phyloP scores from a whole-genome alignment of 2,888 invertebrate species.

The Anodontia alba region DNA sequence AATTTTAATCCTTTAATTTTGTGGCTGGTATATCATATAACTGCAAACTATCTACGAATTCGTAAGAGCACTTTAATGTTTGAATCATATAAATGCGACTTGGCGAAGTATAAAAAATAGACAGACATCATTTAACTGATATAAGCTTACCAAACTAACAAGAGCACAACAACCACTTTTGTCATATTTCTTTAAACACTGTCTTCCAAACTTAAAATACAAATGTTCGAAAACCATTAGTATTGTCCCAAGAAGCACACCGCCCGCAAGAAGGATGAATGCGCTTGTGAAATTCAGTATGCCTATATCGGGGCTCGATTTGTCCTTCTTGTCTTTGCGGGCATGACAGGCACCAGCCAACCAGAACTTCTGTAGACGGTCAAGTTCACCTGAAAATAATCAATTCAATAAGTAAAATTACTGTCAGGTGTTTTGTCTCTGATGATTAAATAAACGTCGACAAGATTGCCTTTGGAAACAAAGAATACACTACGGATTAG shows the following conservation, averaged over 20 bases:
- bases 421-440: neutral
- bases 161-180: slow-evolving; percentile 96
- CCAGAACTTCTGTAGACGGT: slow-evolving; percentile 96
- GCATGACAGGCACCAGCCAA: slow-evolving; percentile 98
- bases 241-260: slow-evolving; percentile 94
- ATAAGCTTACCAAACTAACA: slow-evolving; percentile 95
- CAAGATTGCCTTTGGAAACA: too few relatives aligned
- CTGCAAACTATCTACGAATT: too few relatives aligned
- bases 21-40: too few relatives aligned
- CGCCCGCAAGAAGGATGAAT: slow-evolving; percentile 97
- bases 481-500: too few relatives aligned
- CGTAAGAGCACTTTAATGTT: too few relatives aligned
- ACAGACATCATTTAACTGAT: too few relatives aligned
- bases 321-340: slow-evolving; percentile 89
- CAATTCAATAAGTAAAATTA: too few relatives aligned
- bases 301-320: slow-evolving; percentile 88
- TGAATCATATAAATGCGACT: too few relatives aligned
- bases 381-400: slow-evolving; percentile 94
- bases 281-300: slow-evolving; percentile 96
- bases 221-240: slow-evolving; percentile 95
- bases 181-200: slow-evolving; percentile 86
- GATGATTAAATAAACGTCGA: too few relatives aligned
- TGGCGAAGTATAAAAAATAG: too few relatives aligned
- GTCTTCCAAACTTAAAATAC: slow-evolving; percentile 93
- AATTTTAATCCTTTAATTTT: too few relatives aligned